Conservation (phyloP, 2,113 vertebrate genomes). For the Halichoerus grypus region DNA sequence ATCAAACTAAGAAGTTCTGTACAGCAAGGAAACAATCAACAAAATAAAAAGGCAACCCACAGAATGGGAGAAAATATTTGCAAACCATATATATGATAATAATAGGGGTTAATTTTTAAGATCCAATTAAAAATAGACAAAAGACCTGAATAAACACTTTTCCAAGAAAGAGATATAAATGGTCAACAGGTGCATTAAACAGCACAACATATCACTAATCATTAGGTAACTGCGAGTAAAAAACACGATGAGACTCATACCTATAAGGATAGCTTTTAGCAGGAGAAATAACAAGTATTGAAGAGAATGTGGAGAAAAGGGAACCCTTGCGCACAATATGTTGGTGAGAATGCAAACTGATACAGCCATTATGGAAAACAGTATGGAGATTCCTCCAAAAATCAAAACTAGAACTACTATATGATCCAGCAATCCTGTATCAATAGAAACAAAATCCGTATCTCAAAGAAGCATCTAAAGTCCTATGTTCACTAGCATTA, state of each 20-base stretch:
- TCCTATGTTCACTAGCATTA: neutral
- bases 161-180: neutral
- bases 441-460: neutral
- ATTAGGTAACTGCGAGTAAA: neutral
- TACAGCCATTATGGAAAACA: neutral
- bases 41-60: neutral
- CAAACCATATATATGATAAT: neutral
- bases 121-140: neutral
- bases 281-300: neutral
- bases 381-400: neutral
- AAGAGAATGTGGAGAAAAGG: neutral
- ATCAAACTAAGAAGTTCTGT: neutral
- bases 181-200: neutral
- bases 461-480: neutral
- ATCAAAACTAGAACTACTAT: neutral
- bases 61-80: neutral
- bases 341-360: neutral
- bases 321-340: neutral
- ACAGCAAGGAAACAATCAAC: neutral
- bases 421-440: neutral
- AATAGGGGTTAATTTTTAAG: neutral
- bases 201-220: neutral
- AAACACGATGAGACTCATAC: neutral
- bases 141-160: neutral
- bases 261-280: neutral